Evolutionary conservation across 2,797 vertebrate genomes (phyloP), one percentile per base, ranked within the genome.

Genomic region (Siniperca undulata): DNA sequence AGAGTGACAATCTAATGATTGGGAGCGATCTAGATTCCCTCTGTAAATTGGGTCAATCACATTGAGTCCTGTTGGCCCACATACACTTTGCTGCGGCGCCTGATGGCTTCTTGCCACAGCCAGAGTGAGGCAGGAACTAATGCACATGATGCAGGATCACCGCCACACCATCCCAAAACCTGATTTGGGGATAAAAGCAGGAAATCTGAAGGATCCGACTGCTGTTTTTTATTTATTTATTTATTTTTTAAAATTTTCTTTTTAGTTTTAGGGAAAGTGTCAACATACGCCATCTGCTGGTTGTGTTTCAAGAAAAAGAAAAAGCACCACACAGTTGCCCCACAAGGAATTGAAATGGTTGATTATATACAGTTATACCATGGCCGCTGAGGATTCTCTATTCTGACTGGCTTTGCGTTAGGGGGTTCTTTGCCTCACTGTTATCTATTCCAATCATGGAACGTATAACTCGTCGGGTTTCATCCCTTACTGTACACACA

Each of bases 1-100:
- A n/a, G 16, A 67, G 40, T 62, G 20, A 70, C 78, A 40, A 75
- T 83, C 60, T 78, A 34, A 58, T 68, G 77, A 84, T 34, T 48
- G n/a, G 11, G 62, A 88, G 58, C 42, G 88, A 82, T 86, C 85
- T 89, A 86, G 73, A 88, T 90, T 78, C 36, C 16, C 22, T 53
- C n/a, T 65, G 38, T 78, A 82, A 93, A 91, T 61, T 81, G 82
- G 93, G 89, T 91, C 87, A 83, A 67, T 87, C 79, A 68, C 48
- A 73, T 64, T 3, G 80, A 67, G 79, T 79, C 77, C 59, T 13
- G 65, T 40, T 80, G 86, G 80, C 86, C 87, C 78, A 84, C 64
- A 84, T 78, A 40, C n/a, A 27, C 52, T 44, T 42, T 55, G 60
- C 66, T 59, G 46, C 10, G 8, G 66, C 12, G 27, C 69, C 83